These are phyloP conservation scores for Oxytorus armatus DNA, from an alignment of 2,888 invertebrate genomes.

Conservation along the genomic window DNA sequence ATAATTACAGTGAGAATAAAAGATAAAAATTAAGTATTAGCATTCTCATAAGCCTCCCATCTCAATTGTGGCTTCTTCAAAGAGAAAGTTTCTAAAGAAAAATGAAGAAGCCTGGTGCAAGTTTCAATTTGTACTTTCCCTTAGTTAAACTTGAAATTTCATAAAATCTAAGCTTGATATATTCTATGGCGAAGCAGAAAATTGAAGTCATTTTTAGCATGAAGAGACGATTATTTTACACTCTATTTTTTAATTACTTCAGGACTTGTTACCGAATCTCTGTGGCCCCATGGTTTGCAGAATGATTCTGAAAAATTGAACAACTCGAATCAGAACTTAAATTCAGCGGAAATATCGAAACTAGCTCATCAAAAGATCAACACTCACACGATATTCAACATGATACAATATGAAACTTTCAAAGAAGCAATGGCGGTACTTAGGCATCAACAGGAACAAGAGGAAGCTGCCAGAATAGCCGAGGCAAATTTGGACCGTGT, in stretches of 20 bases:
- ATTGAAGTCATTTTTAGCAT: too few species aligned
- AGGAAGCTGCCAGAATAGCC: conserved; percentile 9
- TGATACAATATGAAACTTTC: conserved; percentile 58
- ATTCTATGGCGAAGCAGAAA: too few species aligned
- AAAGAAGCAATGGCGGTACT: conserved; percentile 56
- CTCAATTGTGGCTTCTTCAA: too few species aligned
- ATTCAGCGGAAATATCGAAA: conserved; percentile 35
- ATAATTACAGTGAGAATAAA: background rate
- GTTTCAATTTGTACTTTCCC: too few species aligned
- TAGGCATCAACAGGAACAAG: conserved; percentile 34
- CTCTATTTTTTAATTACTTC: background rate
- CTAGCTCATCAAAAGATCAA: conserved; percentile 40
- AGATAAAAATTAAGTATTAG: background rate
- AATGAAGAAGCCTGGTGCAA: too few species aligned
- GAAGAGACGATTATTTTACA: too few species aligned
- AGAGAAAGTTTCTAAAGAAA: too few species aligned
- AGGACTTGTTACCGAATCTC: conserved; percentile 47
- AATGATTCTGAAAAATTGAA: conserved; percentile 26
- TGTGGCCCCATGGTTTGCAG: conserved; percentile 40
- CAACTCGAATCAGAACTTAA: conserved; percentile 16
- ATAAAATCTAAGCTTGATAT: too few species aligned
- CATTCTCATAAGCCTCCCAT: too few species aligned
- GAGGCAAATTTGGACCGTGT: background rate
- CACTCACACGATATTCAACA: conserved; percentile 58
- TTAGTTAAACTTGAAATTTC: too few species aligned